Evolutionary conservation across 2,113 vertebrate genomes (phyloP), one percentile per base, ranked within the genome.

Genomic region (Pelobates fuscus): DNA sequence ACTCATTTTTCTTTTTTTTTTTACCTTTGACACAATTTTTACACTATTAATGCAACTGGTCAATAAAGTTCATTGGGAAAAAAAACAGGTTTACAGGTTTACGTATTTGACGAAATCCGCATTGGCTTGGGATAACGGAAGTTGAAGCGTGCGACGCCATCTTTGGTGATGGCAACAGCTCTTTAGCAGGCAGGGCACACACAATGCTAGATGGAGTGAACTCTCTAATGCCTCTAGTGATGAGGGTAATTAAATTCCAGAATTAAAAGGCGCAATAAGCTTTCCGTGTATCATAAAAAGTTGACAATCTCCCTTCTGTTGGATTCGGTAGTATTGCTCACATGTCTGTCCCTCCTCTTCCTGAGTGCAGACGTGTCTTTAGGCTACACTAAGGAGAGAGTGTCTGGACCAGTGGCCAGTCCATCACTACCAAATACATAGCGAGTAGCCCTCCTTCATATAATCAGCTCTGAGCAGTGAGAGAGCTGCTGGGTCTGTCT

Each of bases 291-390:
- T 12, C 12, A 17, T 4, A 49, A 17, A 49, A 15, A 14, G 17
- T 14, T 49, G 44, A 49, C 15, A 17, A 49, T n/a, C n/a, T n/a
- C n/a, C n/a, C n/a, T n/a, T n/a, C n/a, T n/a, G n/a, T n/a, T n/a
- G n/a, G n/a, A n/a, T n/a, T n/a, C n/a, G n/a, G 10, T 37, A 37
- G 10, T 37, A 10, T 37, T 37, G 10, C 15, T 49, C 17, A 49
- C 44, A 49, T 4, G 12, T 25, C 49, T n/a, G 23, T 14, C 15
- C 59, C 43, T 54, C 29, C 54, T 70, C 65, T 69, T 63, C 27
- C 58, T 41, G 21, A 5, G 29, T 69, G 67, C 58, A 57, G 67
- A 73, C 71, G 71, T 73, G 71, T 73, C 71, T 73, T 21, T 55
- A 30, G 20, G 26, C 5, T 59, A 29, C 57, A 20, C 57, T 25